Evolutionary conservation across 2,797 vertebrate genomes (phyloP), one percentile per base, ranked within the genome.

Genomic region (Glossophaga mutica): DNA sequence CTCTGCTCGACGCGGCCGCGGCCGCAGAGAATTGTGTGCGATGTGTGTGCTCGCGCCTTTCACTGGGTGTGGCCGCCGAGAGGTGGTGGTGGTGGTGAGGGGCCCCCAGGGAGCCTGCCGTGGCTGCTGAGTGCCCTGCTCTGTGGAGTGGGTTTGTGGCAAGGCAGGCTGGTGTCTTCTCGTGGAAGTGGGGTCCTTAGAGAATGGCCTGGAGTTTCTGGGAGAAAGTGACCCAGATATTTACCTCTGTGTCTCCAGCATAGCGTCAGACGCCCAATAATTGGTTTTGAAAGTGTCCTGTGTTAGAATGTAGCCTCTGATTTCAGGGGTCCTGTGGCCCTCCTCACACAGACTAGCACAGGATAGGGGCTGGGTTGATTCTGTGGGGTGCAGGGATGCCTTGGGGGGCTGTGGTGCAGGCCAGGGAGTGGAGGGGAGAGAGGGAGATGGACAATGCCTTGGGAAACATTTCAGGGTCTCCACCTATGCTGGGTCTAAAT

Each of bases 41-140:
- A 37, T 4, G 52, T 39, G 65, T 59, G 89, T 18, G 73, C 34
- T 32, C 62, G 14, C 3, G 12, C 11, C 42, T 89, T 85, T 92
- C 32, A 7, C 68, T 93, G 95, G 95, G 93, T 91, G 96, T 88
- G 92, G 92, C 70, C 9, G 26, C 32, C 29, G 21, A 3, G 65
- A 21, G 37, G 65, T 34, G 37, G 82, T 15, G 44, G 46, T 34
- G 44, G 86, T 12, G 44, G 34, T 6, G 52, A 52, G 91, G 92
- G 19, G 73, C 26, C 26, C 37, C 46, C 9, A 9, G 44, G 55
- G 22, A 50, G 34, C 62, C 42, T 37, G 78, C 73, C 1, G 32
- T 18, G 10, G 16, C 78, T 48, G 37, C 67, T 22, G 18, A 34
- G 55, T 37, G 50, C 42, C 37, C 24, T 65, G 73, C 55, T 87